phyloP scores from a whole-genome alignment of 2,797 vertebrate species.

The Coregonus sp. region DNA sequence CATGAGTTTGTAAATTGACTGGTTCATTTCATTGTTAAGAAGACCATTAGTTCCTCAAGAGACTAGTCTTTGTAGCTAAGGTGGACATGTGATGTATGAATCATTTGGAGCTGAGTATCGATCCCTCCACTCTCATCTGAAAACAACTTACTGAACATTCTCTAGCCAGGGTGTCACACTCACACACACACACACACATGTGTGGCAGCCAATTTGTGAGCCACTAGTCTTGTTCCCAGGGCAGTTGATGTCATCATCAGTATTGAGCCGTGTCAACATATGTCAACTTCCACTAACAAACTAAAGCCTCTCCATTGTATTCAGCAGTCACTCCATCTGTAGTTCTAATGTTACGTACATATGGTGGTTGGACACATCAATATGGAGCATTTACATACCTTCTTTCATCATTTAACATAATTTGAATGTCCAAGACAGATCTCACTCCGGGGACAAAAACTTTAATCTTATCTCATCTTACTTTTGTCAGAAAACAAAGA shows the following conservation, averaged over 20 bases:
- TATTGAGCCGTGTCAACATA: constrained; percentile 41
- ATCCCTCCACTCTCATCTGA: constrained; percentile 68
- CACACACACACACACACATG: constrained; percentile 13
- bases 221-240: constrained; percentile 37
- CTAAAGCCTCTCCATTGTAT: constrained; percentile 13
- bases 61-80: constrained; percentile 41
- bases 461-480: neutral
- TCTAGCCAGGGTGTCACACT: constrained; percentile 60
- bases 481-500: neutral
- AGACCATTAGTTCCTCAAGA: constrained; percentile 40
- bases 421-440: neutral
- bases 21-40: constrained; percentile 41
- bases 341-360: neutral
- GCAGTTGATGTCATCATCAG: constrained; percentile 41
- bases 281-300: constrained; percentile 25
- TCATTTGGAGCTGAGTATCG: constrained; percentile 61
- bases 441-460: neutral
- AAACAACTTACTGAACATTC: constrained; percentile 81
- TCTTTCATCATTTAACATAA: neutral
- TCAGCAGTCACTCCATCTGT: constrained; percentile 12
- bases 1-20: constrained; percentile 60
- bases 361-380: neutral
- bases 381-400: constrained; percentile 20
- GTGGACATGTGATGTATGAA: constrained; percentile 53
- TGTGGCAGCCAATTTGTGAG: constrained; percentile 56